Evolutionary conservation across 2,888 invertebrate species (phyloP), one percentile per base, ranked within the genome.

Genomic region (Ennomos quercinarius): DNA sequence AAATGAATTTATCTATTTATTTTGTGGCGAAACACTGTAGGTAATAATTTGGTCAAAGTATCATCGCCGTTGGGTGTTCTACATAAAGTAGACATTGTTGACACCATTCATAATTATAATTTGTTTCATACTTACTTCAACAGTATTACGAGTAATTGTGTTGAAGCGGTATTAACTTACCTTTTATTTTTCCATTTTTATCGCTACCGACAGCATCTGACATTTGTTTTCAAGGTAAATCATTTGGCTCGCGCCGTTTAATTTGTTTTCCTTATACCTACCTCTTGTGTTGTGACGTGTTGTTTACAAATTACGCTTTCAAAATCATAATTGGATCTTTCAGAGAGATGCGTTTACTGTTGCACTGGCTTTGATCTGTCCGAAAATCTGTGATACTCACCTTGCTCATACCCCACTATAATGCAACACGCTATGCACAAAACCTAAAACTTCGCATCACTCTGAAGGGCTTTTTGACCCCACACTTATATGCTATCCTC

Each of bases 221-320:
- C 90, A 84, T 90, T 86, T 87, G 81, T 83, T 78, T 91, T 91
- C 83, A 89, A 92, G 92, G 91, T 92, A 91, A 91, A 80, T 82
- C 76, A 74, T 74, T 69, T 73, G 77, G 73, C 74, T 72, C 58
- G 72, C 56, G 72, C 77, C 72, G 66, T 67, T 70, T 67, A 67
- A 74, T 76, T 73, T 48, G 39, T 54, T 59, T 59, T 36, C 36
- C 27, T 52, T 74, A n/a, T n/a, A n/a, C n/a, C n/a, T 69, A 66
- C 67, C 71, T 76, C 66, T 60, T 61, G 41, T 64, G 43, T 50
- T 43, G 57, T 52, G 58, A 43, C 39, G 58, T 55, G 58, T 37
- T 46, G 41, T 48, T 56, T 55, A 10, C 43, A 38, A 17, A 63
- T 54, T 49, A 44, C 43, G 51, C 55, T 63, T 57, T 38, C 43